These are phyloP conservation scores for Pseudorhombus dupliciocellatus DNA, from an alignment of 2,113 vertebrate genomes.

Conservation along the genomic window DNA sequence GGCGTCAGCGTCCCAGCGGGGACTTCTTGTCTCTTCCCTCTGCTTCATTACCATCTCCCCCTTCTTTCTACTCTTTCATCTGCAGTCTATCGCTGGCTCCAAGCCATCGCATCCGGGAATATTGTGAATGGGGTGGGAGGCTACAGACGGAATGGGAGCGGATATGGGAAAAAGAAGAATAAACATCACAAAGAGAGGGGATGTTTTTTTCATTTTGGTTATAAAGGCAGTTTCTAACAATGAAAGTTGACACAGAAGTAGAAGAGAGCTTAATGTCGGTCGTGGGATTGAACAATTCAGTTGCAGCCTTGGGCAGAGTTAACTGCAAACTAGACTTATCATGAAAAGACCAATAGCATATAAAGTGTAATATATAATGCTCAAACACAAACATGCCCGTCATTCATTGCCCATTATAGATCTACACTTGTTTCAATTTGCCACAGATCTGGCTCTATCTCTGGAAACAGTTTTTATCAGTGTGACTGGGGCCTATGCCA, in stretches of 20 bases:
- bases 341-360: too few relatives aligned
- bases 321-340: not conserved
- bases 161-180: constrained; percentile 77
- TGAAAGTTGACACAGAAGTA: constrained; percentile 34
- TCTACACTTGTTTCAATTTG: too few relatives aligned
- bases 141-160: constrained; percentile 56
- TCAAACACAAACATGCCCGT: too few relatives aligned
- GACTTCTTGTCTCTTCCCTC: constrained; percentile 74
- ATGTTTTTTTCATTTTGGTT: constrained; percentile 59
- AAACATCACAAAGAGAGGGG: constrained; percentile 71
- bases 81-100: constrained; percentile 72
- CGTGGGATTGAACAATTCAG: constrained; percentile 20
- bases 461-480: not conserved
- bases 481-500: not conserved
- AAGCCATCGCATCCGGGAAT: constrained; percentile 73
- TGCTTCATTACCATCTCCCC: constrained; percentile 75
- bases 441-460: not conserved
- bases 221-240: constrained; percentile 32
- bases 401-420: too few relatives aligned
- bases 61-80: constrained; percentile 73
- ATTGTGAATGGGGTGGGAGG: constrained; percentile 68
- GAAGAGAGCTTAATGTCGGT: constrained; percentile 30
- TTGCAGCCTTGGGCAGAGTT: constrained; percentile 26
- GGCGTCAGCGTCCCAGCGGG: constrained; percentile 48
- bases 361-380: too few relatives aligned